Evolutionary conservation across 2,888 invertebrate species (phyloP), one percentile per base, ranked within the genome.

Genomic region (Megalurothrips usitatus): DNA sequence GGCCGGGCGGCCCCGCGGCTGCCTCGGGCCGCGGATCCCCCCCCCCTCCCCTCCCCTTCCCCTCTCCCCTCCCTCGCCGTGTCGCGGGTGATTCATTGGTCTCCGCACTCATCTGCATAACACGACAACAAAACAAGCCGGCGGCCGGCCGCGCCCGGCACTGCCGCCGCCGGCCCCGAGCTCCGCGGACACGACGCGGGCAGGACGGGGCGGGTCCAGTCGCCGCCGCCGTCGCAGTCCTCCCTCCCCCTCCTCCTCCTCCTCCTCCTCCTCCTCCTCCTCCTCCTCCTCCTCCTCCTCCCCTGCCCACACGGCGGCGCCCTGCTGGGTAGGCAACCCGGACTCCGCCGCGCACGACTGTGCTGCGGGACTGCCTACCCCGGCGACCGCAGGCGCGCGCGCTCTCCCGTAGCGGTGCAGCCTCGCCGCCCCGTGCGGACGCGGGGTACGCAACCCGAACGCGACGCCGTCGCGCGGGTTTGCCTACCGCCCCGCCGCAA

Each of bases 121-220:
- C 68, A 75, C 68, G 68, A 75, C 68, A 75, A 75, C 68, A 75
- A 75, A 75, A 75, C 68, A 75, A 75, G 23, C 68, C 68, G 26
- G 14, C 12, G 68, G 23, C 23, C 68, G n/a, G 68, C 68, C 68
- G 11, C 10, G 68, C 68, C 23, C 14, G 58, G 58, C 68, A 10
- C 9, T 23, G 68, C 68, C 68, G 68, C 68, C 23, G 26, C 10
- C n/a, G n/a, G 26, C 68, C 9, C 23, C 68, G 11, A 75, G 68
- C 68, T 26, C 58, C 23, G n/a, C 68, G 68, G 68, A 23, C 68
- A 23, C 68, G 23, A 23, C 23, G 68, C 68, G 68, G 68, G 68
- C 1, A 23, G 68, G 68, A 26, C 26, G 68, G 68, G 68, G 68
- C n/a, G 68, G 68, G 68, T 12, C 68, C 23, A 12, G 68, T 17